Percentiles rank a stretch among this genome's conserved stretches.
phyloP scores from a whole-genome alignment of 2,113 vertebrate genomes.

The Octodon degus region DNA sequence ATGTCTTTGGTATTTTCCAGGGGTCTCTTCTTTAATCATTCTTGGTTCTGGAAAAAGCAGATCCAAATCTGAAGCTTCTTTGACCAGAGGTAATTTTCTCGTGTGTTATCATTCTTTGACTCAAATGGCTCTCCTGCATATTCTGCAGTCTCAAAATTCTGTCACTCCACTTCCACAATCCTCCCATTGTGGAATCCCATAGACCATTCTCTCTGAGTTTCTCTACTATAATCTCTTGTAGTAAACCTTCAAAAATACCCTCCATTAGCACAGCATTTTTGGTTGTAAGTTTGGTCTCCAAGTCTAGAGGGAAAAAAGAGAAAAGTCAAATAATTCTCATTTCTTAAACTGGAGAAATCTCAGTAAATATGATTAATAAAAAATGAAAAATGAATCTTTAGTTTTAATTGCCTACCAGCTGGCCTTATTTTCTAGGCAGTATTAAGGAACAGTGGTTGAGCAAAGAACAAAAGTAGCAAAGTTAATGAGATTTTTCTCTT shows the following conservation, averaged over 20 bases:
- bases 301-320: slow-evolving; percentile 20
- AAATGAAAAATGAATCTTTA: not conserved
- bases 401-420: slow-evolving; percentile 22
- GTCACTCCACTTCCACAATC: slow-evolving; percentile 62
- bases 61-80: slow-evolving; percentile 39
- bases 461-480: slow-evolving; percentile 35
- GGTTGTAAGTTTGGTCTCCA: slow-evolving; percentile 54
- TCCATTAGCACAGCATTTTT: slow-evolving; percentile 7
- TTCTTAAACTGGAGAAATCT: not conserved
- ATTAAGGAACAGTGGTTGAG: not conserved
- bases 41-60: slow-evolving; percentile 42
- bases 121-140: slow-evolving; percentile 31
- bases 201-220: slow-evolving; percentile 55
- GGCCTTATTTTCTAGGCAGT: slow-evolving; percentile 6
- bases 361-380: not conserved
- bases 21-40: slow-evolving; percentile 17
- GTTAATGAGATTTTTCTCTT: not conserved
- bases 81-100: slow-evolving; percentile 2
- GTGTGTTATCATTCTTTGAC: slow-evolving; percentile 13
- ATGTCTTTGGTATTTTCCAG: slow-evolving; percentile 40
- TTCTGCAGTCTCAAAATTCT: slow-evolving; percentile 44
- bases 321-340: slow-evolving; percentile 45
- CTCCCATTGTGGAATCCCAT: slow-evolving; percentile 17
- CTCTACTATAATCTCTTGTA: not conserved
- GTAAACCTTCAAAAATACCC: slow-evolving; percentile 8